Percentiles rank a stretch among this genome's conserved stretches.
These are phyloP conservation scores for Stenoptilia bipunctidactyla DNA, from an alignment of 2,888 invertebrate species.

Conservation along the genomic window DNA sequence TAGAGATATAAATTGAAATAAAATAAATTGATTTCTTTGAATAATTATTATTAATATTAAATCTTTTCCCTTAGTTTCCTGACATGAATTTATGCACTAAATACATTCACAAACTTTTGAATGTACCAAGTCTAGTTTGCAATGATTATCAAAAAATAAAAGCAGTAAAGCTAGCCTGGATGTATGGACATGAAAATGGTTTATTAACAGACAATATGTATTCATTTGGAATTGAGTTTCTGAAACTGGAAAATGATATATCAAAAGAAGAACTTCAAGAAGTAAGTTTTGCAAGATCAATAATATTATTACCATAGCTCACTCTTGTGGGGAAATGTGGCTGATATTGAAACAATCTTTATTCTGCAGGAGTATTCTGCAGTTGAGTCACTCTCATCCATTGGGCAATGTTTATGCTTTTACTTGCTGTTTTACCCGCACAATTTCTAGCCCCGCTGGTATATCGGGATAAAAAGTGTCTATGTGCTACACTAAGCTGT, in stretches of 20 bases:
- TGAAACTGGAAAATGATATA: conserved; percentile 39
- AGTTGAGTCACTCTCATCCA: too few relatives aligned
- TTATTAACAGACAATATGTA: conserved; percentile 50
- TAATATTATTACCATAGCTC: too few relatives aligned
- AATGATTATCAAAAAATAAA: conserved; percentile 36
- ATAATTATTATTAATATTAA: background rate
- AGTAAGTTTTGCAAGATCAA: too few relatives aligned
- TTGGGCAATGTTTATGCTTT: too few relatives aligned
- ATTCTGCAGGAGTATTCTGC: too few relatives aligned
- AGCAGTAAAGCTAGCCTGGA: conserved; percentile 52
- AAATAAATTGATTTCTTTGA: conserved; percentile 5
- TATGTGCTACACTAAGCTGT: too few relatives aligned
- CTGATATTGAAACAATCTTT: too few relatives aligned
- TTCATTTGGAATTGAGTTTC: conserved; percentile 45
- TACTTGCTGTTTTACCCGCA: too few relatives aligned
- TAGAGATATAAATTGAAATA: too few relatives aligned
- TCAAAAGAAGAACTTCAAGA: conserved; percentile 32
- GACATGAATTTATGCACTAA: conserved; percentile 46
- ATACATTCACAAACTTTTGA: conserved; percentile 47
- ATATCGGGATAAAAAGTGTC: too few relatives aligned
- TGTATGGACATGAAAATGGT: conserved; percentile 43
- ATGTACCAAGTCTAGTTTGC: conserved; percentile 31
- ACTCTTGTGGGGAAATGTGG: too few relatives aligned
- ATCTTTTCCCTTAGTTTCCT: conserved; percentile 41
- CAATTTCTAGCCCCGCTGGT: too few relatives aligned